phyloP scores from a whole-genome alignment of 2,888 invertebrate genomes.

The Rhynchonema sp. region DNA sequence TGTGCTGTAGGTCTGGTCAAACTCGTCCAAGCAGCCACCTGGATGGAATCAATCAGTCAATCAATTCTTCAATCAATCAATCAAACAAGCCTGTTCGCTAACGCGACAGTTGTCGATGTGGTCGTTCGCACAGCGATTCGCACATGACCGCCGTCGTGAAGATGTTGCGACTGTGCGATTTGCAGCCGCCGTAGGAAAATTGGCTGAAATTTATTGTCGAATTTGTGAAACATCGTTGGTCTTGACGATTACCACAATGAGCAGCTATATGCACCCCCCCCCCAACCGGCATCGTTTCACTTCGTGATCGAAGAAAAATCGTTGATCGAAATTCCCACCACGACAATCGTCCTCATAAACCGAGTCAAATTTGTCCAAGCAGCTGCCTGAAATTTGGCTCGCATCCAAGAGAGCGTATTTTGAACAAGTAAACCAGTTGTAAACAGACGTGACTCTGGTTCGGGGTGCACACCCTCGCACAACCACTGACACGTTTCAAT shows the following conservation, averaged over 20 bases:
- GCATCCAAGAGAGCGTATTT: too few species aligned
- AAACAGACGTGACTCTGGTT: not conserved
- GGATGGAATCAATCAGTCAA: not conserved
- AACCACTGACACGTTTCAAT: conserved; percentile 22
- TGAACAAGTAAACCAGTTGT: not conserved
- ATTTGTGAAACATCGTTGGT: too few species aligned
- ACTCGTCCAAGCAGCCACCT: conserved; percentile 7
- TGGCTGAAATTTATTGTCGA: too few species aligned
- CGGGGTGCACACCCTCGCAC: conserved; percentile 10
- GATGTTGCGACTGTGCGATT: conserved; percentile 15
- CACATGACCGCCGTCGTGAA: conserved; percentile 14
- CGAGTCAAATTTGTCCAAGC: conserved; percentile 19
- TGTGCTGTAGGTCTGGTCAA: conserved; percentile 5
- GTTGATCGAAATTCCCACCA: conserved; percentile 16
- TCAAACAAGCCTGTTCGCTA: conserved; percentile 1
- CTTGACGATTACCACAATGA: too few species aligned
- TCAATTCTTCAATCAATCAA: not conserved
- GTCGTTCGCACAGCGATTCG: conserved; percentile 15
- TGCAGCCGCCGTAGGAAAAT: conserved; percentile 22
- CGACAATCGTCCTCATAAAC: conserved; percentile 19
- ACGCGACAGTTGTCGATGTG: conserved; percentile 14
- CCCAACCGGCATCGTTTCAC: conserved; percentile 15
- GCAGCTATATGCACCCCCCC: too few species aligned
- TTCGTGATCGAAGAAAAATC: conserved; percentile 20
- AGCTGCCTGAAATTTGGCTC: conserved; percentile 14